Conservation (phyloP, 1,140 invertebrate genomes). For the Mylabris phalerata region DNA sequence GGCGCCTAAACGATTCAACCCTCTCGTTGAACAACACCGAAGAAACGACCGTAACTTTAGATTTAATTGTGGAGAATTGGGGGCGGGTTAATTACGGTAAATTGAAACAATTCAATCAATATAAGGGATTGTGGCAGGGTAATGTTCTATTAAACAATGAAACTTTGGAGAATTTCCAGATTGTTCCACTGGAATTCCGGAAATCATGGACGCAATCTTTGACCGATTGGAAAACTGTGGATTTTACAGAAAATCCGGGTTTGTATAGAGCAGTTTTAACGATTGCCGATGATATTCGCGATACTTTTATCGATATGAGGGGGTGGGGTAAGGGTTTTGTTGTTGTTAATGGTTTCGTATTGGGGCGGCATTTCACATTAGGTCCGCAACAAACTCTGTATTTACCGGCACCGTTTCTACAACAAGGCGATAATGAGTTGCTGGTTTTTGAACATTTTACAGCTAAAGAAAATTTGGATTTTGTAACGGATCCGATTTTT, state of each 20-base stretch:
- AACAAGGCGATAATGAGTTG: conserved; percentile 44
- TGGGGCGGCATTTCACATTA: conserved; percentile 49
- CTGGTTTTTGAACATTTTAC: conserved; percentile 33
- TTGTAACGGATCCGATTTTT: conserved; percentile 23
- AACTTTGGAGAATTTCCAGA: conserved; percentile 42
- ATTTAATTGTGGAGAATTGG: conserved; percentile 53
- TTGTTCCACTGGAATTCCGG: conserved; percentile 47
- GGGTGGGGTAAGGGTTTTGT: conserved; percentile 50
- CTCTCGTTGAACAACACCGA: conserved; percentile 10
- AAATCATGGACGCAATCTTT: conserved; percentile 30
- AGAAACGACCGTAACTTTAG: conserved; percentile 34
- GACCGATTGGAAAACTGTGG: conserved; percentile 7
- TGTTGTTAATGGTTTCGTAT: conserved; percentile 55
- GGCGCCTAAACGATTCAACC: conserved; percentile 36
- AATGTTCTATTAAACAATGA: conserved; percentile 40
- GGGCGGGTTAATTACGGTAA: conserved; percentile 51
- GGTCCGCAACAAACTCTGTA: conserved; percentile 53
- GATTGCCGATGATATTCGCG: conserved; percentile 1
- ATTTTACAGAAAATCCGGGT: conserved; percentile 18
- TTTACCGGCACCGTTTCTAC: conserved; percentile 49
- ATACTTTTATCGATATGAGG: conserved; percentile 38
- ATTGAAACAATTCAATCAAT: conserved; percentile 42
- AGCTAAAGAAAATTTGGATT: conserved; percentile 11
- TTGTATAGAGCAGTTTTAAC: conserved; percentile 27
- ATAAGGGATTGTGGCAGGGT: conserved; percentile 47